Base-by-base conservation (phyloP, 1,140 invertebrate species). In the Ostrea edulis region DNA sequence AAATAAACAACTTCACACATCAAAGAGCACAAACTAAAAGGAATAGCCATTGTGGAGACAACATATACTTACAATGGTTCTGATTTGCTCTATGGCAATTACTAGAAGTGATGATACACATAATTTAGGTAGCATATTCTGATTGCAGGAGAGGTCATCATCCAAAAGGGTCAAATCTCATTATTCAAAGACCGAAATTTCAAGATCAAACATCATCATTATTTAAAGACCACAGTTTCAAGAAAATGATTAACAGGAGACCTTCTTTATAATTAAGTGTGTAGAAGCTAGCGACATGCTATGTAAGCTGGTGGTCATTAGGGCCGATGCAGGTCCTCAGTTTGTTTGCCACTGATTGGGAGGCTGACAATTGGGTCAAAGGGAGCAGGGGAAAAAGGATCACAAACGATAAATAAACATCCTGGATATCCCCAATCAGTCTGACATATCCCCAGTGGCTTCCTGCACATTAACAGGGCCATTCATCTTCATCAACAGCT, bases 401-500 rank as follows among this genome's bases (percentile, higher is more conserved):
- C 68, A 29, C 68, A 25, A 22, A 77, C 68, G 14, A 77, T 77
- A 77, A 77, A 77, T 77, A 77, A 77, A 77, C 68, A 77, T 35
- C 35, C 68, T 77, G 68, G 25, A 77, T 29, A 22, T 25, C 68
- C 65, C 68, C 68, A 77, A 77, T 77, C 68, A 77, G 68, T 29
- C 25, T 77, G 68, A 77, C 68, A 77, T 77, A 35, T 35, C 68
- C 68, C 68, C 68, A 77, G 68, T 77, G 68, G 68, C 25, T 77
- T 29, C 14, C 5, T 7, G 22, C 25, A 35, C 68, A 77, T 77
- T 77, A 77, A 77, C 68, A 77, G 25, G 14, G 68, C 25, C 68
- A 77, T 77, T 77, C 68, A 77, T 77, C 68, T 77, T 77, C 68
- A 77, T 77, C 68, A 77, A 29, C 14, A 77, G 68, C 68, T 77